Evolutionary conservation across 2,797 vertebrate species (phyloP).

Genomic region (Sebastes cheni): DNA sequence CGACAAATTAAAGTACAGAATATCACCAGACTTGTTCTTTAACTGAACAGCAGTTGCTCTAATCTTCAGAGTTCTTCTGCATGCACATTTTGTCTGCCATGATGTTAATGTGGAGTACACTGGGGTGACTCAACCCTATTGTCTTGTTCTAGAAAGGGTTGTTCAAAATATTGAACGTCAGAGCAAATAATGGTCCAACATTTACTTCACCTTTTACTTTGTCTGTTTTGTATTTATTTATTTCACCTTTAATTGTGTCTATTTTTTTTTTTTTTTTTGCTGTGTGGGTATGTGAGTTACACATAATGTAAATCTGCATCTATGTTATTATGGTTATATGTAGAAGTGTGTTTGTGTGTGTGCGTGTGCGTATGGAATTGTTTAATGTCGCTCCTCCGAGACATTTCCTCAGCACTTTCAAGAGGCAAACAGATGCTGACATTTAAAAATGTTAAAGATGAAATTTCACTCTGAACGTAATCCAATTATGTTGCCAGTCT

Average conservation of each 20-base stretch:
- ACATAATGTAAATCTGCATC: neutral
- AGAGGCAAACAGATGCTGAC: conserved; percentile 35
- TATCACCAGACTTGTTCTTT: no score
- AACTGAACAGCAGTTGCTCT: neutral
- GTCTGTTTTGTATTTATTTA: neutral
- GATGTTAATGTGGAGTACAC: neutral
- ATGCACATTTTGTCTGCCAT: neutral
- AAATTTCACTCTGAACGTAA: conserved; percentile 42
- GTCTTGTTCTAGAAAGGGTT: neutral
- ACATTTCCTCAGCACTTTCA: conserved; percentile 30
- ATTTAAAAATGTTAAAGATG: conserved; percentile 55
- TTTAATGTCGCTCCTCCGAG: neutral
- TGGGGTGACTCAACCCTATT: neutral
- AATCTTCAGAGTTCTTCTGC: neutral
- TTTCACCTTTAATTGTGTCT: neutral
- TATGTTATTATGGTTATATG: neutral
- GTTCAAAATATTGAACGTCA: neutral
- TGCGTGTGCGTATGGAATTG: neutral
- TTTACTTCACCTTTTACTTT: neutral
- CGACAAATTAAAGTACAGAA: neutral
- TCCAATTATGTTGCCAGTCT: conserved; percentile 30
- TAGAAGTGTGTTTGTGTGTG: neutral
- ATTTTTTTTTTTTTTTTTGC: neutral
- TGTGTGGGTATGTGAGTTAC: neutral
- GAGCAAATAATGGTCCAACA: neutral